Conservation (phyloP, 2,113 vertebrate species). For the Malurus cyaneus region DNA sequence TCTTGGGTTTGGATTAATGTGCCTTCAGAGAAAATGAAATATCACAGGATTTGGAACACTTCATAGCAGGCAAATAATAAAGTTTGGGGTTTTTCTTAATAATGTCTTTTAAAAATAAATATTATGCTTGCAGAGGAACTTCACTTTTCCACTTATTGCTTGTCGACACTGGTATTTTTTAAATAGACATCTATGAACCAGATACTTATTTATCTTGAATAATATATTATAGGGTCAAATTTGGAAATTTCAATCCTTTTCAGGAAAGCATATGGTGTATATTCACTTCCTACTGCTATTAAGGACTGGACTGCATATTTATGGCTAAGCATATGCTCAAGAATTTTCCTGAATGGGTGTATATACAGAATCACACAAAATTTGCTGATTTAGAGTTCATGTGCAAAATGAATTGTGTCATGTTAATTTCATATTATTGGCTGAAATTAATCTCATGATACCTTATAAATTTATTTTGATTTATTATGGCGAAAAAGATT, state of each 20-base stretch:
- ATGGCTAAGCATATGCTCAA: not conserved
- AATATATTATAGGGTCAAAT: not conserved
- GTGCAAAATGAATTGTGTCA: not conserved
- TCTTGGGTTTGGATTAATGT: not conserved
- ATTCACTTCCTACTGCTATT: not conserved
- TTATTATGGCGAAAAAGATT: not conserved
- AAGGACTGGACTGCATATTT: not conserved
- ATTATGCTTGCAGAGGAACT: not conserved
- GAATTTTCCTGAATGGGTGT: not conserved
- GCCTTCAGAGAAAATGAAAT: not conserved
- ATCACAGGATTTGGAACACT: not conserved
- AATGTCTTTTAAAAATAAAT: not conserved
- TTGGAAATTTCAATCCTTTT: not conserved
- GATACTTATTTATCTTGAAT: not conserved
- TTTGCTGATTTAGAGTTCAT: not conserved
- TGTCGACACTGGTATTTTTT: not conserved
- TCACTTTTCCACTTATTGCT: not conserved
- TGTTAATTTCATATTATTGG: not conserved
- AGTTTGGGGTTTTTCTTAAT: accelerated
- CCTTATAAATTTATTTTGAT: not conserved
- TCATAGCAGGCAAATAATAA: not conserved
- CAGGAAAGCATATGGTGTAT: not conserved
- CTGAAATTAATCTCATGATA: not conserved
- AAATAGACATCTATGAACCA: not conserved
- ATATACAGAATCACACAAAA: not conserved